phyloP scores from a whole-genome alignment of 2,113 vertebrate species.

The Cheilinus undulatus region DNA sequence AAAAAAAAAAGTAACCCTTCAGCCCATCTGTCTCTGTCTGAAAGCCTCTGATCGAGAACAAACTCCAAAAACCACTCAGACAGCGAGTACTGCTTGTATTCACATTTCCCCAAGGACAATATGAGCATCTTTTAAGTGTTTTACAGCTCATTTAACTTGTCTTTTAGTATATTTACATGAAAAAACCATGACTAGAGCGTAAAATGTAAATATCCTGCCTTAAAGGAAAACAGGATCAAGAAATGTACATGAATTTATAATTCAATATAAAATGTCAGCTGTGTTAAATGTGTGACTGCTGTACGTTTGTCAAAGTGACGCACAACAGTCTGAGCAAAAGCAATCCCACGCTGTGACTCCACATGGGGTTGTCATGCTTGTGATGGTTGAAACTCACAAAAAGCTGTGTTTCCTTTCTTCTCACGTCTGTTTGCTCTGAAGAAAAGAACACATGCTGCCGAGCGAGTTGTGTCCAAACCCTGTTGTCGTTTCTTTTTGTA shows the following conservation, averaged over 20 bases:
- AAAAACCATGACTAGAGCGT: not conserved
- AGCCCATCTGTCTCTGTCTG: conserved; percentile 68
- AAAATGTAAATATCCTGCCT: not conserved
- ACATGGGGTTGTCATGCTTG: conserved; percentile 46
- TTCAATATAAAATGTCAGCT: conserved; percentile 1
- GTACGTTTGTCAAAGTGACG: conserved; percentile 15
- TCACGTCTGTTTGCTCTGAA: not conserved
- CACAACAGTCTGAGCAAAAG: conserved; percentile 20
- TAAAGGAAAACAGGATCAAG: not conserved
- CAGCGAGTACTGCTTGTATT: conserved; percentile 9
- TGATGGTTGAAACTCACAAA: conserved; percentile 44
- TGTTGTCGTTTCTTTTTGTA: conserved; percentile 1
- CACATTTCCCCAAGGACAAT: conserved; percentile 15
- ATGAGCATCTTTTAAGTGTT: conserved; percentile 6
- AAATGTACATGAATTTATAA: not conserved
- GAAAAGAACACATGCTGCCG: not conserved
- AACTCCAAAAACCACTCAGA: conserved; percentile 32
- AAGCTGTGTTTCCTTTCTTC: conserved; percentile 8
- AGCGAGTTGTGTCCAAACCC: not conserved
- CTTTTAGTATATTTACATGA: not conserved
- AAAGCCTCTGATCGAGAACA: conserved; percentile 46
- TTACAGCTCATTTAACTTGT: conserved; percentile 8
- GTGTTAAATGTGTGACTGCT: not conserved
- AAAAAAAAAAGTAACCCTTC: conserved; percentile 1
- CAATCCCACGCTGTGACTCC: conserved; percentile 23